A percentile compares a stretch with the other conserved stretches of the same genome.
These are phyloP conservation scores for Rhogogaster chlorosoma DNA, from an alignment of 2,888 invertebrate genomes.

Conservation along the genomic window DNA sequence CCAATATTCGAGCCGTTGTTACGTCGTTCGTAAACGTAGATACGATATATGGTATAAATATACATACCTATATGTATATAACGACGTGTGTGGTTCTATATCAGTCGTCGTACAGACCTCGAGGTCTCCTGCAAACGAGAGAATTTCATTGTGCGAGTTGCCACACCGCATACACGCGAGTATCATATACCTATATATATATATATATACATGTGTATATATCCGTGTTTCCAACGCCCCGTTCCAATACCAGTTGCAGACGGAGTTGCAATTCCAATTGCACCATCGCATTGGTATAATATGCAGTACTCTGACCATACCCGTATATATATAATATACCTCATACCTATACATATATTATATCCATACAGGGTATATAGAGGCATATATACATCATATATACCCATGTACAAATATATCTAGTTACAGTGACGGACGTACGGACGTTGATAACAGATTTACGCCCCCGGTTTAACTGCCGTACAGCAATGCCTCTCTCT, in stretches of 20 bases:
- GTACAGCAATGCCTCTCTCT: not conserved
- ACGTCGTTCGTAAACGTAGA: too few species aligned
- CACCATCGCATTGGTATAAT: not conserved
- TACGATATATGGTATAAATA: not conserved
- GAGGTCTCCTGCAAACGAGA: not conserved
- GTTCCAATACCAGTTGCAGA: not conserved
- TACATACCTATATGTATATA: not conserved
- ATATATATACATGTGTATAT: not conserved
- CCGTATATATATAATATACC: not conserved
- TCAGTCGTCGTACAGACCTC: not conserved
- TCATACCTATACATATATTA: not conserved
- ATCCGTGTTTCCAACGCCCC: not conserved
- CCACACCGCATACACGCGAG: not conserved
- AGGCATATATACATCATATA: not conserved
- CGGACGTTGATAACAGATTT: slow-evolving; percentile 23
- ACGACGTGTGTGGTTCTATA: not conserved
- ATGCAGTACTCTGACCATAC: not conserved
- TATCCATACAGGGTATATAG: not conserved
- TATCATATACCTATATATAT: not conserved
- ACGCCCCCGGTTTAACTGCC: slow-evolving; percentile 9
- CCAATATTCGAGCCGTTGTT: too few species aligned
- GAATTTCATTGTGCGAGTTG: not conserved
- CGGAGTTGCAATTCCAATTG: not conserved
- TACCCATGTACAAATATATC: not conserved
- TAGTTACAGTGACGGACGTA: slow-evolving; percentile 21